Conservation (phyloP, 2,888 invertebrate species). For the Ligdia adustata region DNA sequence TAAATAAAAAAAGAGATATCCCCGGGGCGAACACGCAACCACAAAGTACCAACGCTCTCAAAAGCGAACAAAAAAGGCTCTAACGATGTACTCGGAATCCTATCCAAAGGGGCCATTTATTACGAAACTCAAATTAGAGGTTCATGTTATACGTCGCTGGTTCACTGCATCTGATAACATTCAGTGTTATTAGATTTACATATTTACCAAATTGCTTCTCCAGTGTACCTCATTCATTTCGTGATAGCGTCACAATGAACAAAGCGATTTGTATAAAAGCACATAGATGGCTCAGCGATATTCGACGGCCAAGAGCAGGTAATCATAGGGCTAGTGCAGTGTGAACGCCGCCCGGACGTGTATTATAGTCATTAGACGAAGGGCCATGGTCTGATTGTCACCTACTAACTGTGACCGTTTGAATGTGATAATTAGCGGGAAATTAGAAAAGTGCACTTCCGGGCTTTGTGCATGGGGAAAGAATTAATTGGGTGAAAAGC, state of each 20-base stretch:
- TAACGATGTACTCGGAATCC: constrained; percentile 21
- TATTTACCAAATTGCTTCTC: constrained; percentile 50
- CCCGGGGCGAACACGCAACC: constrained; percentile 10
- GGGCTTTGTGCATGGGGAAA: constrained; percentile 36
- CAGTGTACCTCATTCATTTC: constrained; percentile 25
- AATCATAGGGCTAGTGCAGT: constrained; percentile 44
- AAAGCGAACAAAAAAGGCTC: constrained; percentile 27
- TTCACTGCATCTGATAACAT: constrained; percentile 59
- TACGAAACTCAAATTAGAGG: constrained; percentile 34
- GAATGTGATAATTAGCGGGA: constrained; percentile 49
- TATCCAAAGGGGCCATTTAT: constrained; percentile 34
- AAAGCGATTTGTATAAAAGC: constrained; percentile 29
- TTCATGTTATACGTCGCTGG: constrained; percentile 50
- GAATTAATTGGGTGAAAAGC: constrained; percentile 18
- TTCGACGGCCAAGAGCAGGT: constrained; percentile 41
- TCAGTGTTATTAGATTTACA: constrained; percentile 52
- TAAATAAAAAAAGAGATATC: constrained; percentile 1
- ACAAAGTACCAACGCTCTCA: constrained; percentile 5
- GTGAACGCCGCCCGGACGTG: constrained; percentile 52
- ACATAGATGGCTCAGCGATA: constrained; percentile 44
- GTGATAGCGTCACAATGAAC: constrained; percentile 35
- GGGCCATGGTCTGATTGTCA: constrained; percentile 46
- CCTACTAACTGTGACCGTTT: constrained; percentile 31
- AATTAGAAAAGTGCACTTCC: constrained; percentile 45
- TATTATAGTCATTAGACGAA: constrained; percentile 63